A percentile compares a stretch with the other conserved stretches of the same genome.
Evolutionary conservation across 2,113 vertebrate genomes (phyloP).

Genomic region (Hoplias malabaricus): DNA sequence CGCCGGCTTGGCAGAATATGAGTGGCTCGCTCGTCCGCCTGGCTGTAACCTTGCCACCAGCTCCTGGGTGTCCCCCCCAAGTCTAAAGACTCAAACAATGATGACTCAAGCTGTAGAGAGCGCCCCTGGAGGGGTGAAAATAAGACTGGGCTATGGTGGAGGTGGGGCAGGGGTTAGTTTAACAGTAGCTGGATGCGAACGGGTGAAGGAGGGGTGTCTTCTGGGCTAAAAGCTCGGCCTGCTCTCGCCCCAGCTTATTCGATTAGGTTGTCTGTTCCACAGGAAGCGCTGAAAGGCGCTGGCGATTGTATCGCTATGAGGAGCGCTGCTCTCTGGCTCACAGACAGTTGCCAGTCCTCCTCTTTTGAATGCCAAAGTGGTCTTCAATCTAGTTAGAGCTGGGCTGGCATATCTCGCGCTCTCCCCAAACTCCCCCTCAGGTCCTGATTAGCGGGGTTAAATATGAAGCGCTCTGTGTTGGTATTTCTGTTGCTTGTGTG

Average conservation of each 20-base stretch:
- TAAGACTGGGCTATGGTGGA: background rate
- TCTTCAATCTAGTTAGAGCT: slow-evolving; percentile 71
- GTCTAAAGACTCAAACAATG: slow-evolving; percentile 73
- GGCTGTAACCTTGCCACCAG: slow-evolving; percentile 80
- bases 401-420: slow-evolving; percentile 56
- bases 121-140: slow-evolving; percentile 67
- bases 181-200: slow-evolving; percentile 64
- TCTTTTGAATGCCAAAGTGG: slow-evolving; percentile 73
- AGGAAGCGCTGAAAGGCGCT: slow-evolving; percentile 80
- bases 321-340: slow-evolving; percentile 63
- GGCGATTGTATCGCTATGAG: slow-evolving; percentile 70
- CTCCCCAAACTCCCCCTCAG: slow-evolving; percentile 49
- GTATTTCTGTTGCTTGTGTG: slow-evolving; percentile 70
- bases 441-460: slow-evolving; percentile 71
- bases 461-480: slow-evolving; percentile 66
- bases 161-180: slow-evolving; percentile 62
- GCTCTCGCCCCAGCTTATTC: slow-evolving; percentile 66
- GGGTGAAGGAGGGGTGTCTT: slow-evolving; percentile 47
- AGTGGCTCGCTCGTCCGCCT: slow-evolving; percentile 69
- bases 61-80: slow-evolving; percentile 53
- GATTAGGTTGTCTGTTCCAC: slow-evolving; percentile 75
- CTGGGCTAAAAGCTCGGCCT: slow-evolving; percentile 70
- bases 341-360: slow-evolving; percentile 72
- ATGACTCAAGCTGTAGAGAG: slow-evolving; percentile 74
- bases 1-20: slow-evolving; percentile 73